Evolutionary conservation across 2,113 vertebrate genomes (phyloP).

Genomic region (Labeo rohita): DNA sequence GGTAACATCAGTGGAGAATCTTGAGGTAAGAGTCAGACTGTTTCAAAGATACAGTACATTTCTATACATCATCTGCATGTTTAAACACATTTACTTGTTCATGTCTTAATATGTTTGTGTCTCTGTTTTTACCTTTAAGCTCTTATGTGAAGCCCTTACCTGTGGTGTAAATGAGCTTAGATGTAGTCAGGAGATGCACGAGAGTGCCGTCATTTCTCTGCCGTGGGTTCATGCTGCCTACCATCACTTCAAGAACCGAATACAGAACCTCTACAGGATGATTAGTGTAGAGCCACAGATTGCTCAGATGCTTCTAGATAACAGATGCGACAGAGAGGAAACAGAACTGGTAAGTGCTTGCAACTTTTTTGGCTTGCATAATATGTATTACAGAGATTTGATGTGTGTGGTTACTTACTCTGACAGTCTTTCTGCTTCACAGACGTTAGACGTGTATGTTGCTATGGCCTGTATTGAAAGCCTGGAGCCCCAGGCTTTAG

Average conservation of each 20-base stretch:
- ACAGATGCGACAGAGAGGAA: constrained; percentile 49
- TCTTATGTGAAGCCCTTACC: constrained; percentile 76
- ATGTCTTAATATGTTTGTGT: background rate
- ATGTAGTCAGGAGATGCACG: background rate
- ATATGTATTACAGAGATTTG: background rate
- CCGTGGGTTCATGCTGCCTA: constrained; percentile 86
- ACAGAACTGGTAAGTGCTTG: constrained; percentile 67
- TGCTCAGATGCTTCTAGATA: constrained; percentile 58
- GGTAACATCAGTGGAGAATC: constrained; percentile 70
- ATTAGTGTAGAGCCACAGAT: constrained; percentile 76
- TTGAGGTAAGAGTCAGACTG: constrained; percentile 73
- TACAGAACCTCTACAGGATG: constrained; percentile 89
- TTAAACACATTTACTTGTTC: background rate
- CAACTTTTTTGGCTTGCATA: background rate
- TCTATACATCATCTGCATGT: background rate
- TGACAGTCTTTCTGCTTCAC: background rate
- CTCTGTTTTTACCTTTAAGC: constrained; percentile 67
- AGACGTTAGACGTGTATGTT: constrained; percentile 84
- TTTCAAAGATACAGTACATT: background rate
- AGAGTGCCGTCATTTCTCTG: constrained; percentile 64
- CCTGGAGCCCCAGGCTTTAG: constrained; percentile 72
- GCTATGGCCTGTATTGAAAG: constrained; percentile 83
- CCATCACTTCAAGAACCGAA: constrained; percentile 78
- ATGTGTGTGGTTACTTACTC: background rate
- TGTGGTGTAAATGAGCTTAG: constrained; percentile 82